Evolutionary conservation across 2,888 invertebrate genomes (phyloP), one percentile per base, ranked within the genome.

Genomic region (Frankliniella intonsa): DNA sequence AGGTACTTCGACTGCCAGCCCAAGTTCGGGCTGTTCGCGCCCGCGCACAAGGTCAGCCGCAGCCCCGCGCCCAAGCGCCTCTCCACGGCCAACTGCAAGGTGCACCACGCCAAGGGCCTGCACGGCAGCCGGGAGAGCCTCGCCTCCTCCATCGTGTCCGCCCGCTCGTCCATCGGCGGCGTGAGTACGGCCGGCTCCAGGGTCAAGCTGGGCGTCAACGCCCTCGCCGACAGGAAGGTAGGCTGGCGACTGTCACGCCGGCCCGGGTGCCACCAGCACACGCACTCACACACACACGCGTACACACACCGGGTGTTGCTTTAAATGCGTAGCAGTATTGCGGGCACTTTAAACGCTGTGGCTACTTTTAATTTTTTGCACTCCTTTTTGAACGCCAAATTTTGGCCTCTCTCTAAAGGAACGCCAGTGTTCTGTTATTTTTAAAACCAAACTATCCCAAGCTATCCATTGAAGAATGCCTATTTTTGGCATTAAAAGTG

Each of bases 1-100:
- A 96, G 98, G 89, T 99, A 99, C 90, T 99, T 99, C 89, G 94
- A 95, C 85, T 99, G 98, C 88, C 91, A 93, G 84, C 94, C 95
- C 69, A 94, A 95, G 87, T 95, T 94, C 89, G 99, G 99, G 2
- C 90, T 99, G 83, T 99, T 99, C 89, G 97, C 97, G 49, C 97
- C 98, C 2, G 90, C 94, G 83, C 92, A 94, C 86, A 98, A 98
- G 90, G 95, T 98, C 84, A 93, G 94, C 85, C 92, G 94, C 84
- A 95, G 96, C 80, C 96, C 96, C 51, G 93, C 94, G 81, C 86
- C 91, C 91, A 84, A 93, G 92, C 88, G 90, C 90, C 83, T 90
- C 92, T 84, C 94, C 92, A 87, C 91, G 89, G 87, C 87, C 87
- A 17, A 90, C 90, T 87, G 91, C 91, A 7, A 92, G 92, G 81